Evolutionary conservation across 2,113 vertebrate species (phyloP), one percentile per base, ranked within the genome.

Genomic region (Paramormyrops kingsleyae): DNA sequence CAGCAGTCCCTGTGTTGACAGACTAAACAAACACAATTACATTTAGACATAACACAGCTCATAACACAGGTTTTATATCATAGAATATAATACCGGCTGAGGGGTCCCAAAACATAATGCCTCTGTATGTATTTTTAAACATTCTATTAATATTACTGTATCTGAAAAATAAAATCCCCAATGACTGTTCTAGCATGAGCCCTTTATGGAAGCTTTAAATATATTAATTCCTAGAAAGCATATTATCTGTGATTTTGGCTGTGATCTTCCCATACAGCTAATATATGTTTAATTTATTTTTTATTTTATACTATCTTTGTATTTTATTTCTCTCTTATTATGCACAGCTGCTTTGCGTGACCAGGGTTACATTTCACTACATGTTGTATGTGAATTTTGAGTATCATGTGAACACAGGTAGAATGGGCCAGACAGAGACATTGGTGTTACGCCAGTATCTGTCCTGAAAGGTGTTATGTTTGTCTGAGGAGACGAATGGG

Each of bases 391-490:
- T 56, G 53, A 56, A 21, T 56, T 19, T 21, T 56, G 53, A 56
- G 5, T 19, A 59, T 35, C 49, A 31, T 44, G 56, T 44, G 35
- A 59, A n/a, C 53, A 2, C 53, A 24, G 53, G 17, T n/a, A 13
- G 56, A 53, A 50, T 8, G 17, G 47, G n/a, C 5, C 49, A 47
- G 47, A 87, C 27, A 52, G 27, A 13, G 39, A n/a, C 39, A 7
- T 7, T 88, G 89, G 92, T 87, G 87, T 90, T 50, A 90, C 90
- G 92, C 91, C 90, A 88, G 92, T 92, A 90, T 93, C 92, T 90
- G 89, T 87, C n/a, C 62, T 19, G 44, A n/a, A 84, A 77, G 56
- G 70, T 83, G 88, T 46, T 66, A 21, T 42, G 39, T 44, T 66
- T 59, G 53, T 24, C 87, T 9, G 53, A 66, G 56, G 35, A 39